Conservation (phyloP, 2,113 vertebrate species). For the Mugil cephalus region DNA sequence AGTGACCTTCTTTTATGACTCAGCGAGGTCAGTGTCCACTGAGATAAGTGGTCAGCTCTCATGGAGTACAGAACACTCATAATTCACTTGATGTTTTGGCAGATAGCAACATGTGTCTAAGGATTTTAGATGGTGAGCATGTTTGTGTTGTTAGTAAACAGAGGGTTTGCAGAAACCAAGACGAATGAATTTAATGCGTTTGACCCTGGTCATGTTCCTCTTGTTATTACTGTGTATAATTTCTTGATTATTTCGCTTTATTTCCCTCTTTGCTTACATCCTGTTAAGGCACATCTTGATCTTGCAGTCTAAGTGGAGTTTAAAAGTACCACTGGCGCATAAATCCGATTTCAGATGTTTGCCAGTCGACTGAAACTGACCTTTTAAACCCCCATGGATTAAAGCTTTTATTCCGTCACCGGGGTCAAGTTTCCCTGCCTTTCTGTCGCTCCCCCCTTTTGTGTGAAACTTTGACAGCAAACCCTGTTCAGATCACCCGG, state of each 20-base stretch:
- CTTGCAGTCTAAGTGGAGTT: slow-evolving; percentile 8
- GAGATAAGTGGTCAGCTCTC: slow-evolving; percentile 53
- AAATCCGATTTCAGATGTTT: slow-evolving; percentile 4
- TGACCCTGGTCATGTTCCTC: slow-evolving; percentile 37
- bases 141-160: slow-evolving; percentile 62
- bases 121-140: slow-evolving; percentile 46
- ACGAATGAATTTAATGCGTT: slow-evolving; percentile 32
- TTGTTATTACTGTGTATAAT: not conserved
- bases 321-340: not conserved
- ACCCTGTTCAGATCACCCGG: slow-evolving; percentile 29
- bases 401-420: slow-evolving; percentile 33
- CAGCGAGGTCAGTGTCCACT: slow-evolving; percentile 50
- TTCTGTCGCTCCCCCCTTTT: not conserved
- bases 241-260: slow-evolving; percentile 10
- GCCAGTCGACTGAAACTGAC: slow-evolving; percentile 54
- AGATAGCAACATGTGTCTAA: slow-evolving; percentile 38
- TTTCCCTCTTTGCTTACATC: slow-evolving; percentile 37
- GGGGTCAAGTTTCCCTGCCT: slow-evolving; percentile 57
- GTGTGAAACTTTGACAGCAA: slow-evolving; percentile 31
- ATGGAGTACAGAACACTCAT: slow-evolving; percentile 27
- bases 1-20: slow-evolving; percentile 47
- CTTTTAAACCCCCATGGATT: slow-evolving; percentile 44
- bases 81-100: slow-evolving; percentile 66
- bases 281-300: not conserved
- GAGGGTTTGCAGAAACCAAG: slow-evolving; percentile 14